phyloP scores from a whole-genome alignment of 2,113 vertebrate species.

The Marcusenius ussheri region DNA sequence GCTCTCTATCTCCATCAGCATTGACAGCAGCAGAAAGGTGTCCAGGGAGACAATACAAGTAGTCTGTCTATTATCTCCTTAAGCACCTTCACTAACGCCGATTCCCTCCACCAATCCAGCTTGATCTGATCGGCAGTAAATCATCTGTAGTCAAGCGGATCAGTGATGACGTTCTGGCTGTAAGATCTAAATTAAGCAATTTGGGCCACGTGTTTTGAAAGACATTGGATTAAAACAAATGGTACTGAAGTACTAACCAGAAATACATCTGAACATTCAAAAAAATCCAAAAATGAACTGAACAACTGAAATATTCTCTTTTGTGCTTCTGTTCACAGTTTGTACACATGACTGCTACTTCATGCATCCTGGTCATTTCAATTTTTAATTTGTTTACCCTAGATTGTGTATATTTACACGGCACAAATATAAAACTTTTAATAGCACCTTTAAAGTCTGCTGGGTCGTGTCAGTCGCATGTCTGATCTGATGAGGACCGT shows the following conservation, averaged over 20 bases:
- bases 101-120: not conserved
- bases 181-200: not conserved
- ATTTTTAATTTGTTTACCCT: not conserved
- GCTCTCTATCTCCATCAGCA: not conserved
- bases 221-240: not conserved
- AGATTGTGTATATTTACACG: not conserved
- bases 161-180: not conserved
- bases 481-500: not conserved
- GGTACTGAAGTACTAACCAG: not conserved
- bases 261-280: not conserved
- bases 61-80: not conserved
- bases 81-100: not conserved
- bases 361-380: not conserved
- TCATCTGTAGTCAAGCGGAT: not conserved
- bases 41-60: not conserved
- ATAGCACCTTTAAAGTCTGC: not conserved
- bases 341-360: not conserved
- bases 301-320: not conserved
- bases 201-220: not conserved
- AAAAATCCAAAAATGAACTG: not conserved
- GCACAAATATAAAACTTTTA: not conserved
- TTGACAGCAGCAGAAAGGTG: not conserved
- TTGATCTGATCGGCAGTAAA: not conserved
- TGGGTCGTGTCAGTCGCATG: not conserved
- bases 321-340: not conserved